Evolutionary conservation across 1,140 invertebrate genomes (phyloP).

Genomic region (Helicoverpa armigera): DNA sequence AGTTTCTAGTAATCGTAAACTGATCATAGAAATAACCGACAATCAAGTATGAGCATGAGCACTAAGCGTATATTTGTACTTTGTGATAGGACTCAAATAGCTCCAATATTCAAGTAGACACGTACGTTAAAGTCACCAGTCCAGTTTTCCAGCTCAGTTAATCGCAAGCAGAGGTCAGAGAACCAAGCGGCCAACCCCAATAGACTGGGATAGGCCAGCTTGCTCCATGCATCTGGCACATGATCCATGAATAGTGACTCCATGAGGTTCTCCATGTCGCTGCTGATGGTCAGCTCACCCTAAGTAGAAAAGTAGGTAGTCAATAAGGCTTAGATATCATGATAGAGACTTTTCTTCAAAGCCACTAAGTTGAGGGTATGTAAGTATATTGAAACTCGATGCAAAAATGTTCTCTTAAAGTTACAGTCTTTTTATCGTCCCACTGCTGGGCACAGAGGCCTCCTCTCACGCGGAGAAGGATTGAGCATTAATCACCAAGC

Average conservation of each 20-base stretch:
- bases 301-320: conserved; percentile 66
- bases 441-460: no score
- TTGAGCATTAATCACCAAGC: no score
- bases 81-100: not conserved
- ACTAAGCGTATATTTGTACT: not conserved
- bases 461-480: no score
- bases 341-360: no score
- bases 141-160: conserved; percentile 86
- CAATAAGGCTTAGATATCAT: no score
- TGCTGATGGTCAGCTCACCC: conserved; percentile 97
- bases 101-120: not conserved
- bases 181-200: conserved; percentile 95
- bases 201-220: conserved; percentile 96
- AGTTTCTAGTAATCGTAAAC: no score
- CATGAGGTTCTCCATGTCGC: conserved; percentile 96
- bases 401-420: no score
- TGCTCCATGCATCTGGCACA: conserved; percentile 94
- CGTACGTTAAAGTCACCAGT: conserved; percentile 83
- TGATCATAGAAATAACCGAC: no score
- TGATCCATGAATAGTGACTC: conserved; percentile 94
- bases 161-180: conserved; percentile 92
- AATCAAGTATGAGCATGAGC: no score
- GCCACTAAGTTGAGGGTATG: no score
- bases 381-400: no score
- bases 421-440: no score